phyloP scores from a whole-genome alignment of 2,888 invertebrate species.

The Hesperia comma region DNA sequence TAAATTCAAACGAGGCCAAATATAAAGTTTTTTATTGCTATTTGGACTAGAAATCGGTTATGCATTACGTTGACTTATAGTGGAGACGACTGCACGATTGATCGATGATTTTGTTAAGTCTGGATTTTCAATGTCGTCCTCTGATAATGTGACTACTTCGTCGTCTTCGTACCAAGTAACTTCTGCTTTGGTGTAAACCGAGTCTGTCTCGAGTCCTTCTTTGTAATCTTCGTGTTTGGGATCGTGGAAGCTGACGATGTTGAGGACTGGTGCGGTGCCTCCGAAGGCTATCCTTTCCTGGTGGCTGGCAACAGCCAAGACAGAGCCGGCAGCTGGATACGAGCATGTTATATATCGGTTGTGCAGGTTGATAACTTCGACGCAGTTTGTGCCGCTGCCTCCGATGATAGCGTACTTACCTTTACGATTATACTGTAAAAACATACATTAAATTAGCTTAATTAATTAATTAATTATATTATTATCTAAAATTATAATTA shows the following conservation, averaged over 20 bases:
- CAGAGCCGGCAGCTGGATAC: constrained; percentile 64
- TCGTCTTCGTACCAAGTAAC: constrained; percentile 42
- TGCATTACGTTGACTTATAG: constrained; percentile 22
- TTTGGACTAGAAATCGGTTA: constrained; percentile 4
- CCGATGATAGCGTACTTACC: constrained; percentile 77
- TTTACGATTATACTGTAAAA: constrained; percentile 73
- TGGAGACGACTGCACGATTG: constrained; percentile 26
- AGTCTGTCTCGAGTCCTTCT: constrained; percentile 41
- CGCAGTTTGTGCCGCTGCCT: constrained; percentile 75
- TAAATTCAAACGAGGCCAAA: constrained; percentile 16
- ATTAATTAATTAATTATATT: no score
- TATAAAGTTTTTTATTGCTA: background rate
- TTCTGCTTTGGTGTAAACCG: constrained; percentile 41
- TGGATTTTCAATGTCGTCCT: constrained; percentile 16
- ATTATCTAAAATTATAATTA: no score
- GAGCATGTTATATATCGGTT: constrained; percentile 75
- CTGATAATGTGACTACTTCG: constrained; percentile 21
- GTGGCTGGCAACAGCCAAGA: constrained; percentile 67
- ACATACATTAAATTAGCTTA: background rate
- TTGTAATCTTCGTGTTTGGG: constrained; percentile 71
- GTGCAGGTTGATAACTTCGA: constrained; percentile 76
- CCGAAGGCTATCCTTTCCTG: constrained; percentile 73
- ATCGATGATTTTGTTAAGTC: constrained; percentile 29
- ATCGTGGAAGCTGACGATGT: constrained; percentile 70
- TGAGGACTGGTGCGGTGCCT: constrained; percentile 68